Evolutionary conservation across 2,888 invertebrate species (phyloP).

Genomic region (Hermaeophaga mercurialis): DNA sequence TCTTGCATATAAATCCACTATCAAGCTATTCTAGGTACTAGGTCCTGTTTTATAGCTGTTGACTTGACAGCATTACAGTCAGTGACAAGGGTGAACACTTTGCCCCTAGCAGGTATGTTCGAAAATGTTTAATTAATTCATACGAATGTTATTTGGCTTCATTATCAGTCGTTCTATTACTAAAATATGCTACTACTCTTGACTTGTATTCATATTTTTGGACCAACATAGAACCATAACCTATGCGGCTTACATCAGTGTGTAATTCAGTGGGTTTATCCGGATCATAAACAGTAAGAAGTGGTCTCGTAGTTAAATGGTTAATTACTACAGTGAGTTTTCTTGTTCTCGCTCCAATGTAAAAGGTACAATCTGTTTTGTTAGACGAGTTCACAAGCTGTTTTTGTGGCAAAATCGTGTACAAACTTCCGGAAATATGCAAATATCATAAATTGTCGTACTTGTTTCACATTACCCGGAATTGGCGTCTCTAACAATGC

Average conservation of each 20-base stretch:
- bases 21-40: neutral
- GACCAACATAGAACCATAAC: slow-evolving; percentile 34
- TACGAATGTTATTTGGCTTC: slow-evolving; percentile 40
- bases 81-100: neutral
- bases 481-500: neutral
- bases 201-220: slow-evolving; percentile 29
- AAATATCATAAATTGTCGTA: neutral
- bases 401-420: neutral
- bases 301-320: slow-evolving; percentile 28
- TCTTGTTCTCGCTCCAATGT: neutral
- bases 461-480: neutral
- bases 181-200: slow-evolving; percentile 37
- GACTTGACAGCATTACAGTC: neutral
- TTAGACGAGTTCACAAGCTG: neutral
- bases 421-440: neutral
- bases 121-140: slow-evolving; percentile 44
- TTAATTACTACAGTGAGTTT: neutral
- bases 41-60: neutral
- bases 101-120: slow-evolving; percentile 40
- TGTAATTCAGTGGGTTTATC: slow-evolving; percentile 31
- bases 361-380: neutral
- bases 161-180: slow-evolving; percentile 36
- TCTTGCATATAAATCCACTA: neutral
- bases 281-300: slow-evolving; percentile 32
- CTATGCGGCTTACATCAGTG: slow-evolving; percentile 35